These are phyloP conservation scores for Tadarida brasiliensis DNA, from an alignment of 2,797 vertebrate species.

Conservation along the genomic window DNA sequence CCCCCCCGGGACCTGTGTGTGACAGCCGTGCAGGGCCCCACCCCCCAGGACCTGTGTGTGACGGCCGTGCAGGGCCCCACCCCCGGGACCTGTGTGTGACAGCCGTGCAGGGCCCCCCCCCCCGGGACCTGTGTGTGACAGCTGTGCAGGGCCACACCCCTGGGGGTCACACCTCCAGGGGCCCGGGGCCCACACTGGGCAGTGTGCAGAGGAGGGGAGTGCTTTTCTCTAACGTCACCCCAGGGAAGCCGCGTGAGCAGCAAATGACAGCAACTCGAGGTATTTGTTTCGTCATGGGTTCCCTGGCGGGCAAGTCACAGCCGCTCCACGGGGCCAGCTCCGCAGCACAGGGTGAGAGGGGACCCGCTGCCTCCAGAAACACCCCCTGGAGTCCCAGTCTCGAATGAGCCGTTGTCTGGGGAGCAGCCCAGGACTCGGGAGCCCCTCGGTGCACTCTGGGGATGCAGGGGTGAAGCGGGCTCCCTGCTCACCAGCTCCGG, in stretches of 20 bases:
- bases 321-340: background rate
- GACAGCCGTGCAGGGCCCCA: too few species aligned
- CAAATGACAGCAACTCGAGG: background rate
- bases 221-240: background rate
- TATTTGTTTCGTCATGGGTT: background rate
- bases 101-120: background rate
- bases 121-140: fast-evolving
- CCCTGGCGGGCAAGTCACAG: background rate
- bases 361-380: background rate
- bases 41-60: fast-evolving
- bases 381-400: fast-evolving
- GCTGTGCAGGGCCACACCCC: fast-evolving
- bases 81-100: fast-evolving
- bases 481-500: too few species aligned
- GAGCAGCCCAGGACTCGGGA: background rate
- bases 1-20: fast-evolving
- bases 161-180: too few species aligned
- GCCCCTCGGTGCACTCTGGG: background rate
- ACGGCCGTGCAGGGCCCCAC: background rate
- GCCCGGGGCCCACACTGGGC: background rate
- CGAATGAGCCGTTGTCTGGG: fast-evolving
- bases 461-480: fast-evolving
- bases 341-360: background rate
- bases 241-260: background rate
- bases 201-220: background rate